A percentile compares a stretch with the other conserved stretches of the same genome.
Evolutionary conservation across 35 echinoderm and acorn worm genomes (phyloP).

Genomic region (Apostichopus californicus): DNA sequence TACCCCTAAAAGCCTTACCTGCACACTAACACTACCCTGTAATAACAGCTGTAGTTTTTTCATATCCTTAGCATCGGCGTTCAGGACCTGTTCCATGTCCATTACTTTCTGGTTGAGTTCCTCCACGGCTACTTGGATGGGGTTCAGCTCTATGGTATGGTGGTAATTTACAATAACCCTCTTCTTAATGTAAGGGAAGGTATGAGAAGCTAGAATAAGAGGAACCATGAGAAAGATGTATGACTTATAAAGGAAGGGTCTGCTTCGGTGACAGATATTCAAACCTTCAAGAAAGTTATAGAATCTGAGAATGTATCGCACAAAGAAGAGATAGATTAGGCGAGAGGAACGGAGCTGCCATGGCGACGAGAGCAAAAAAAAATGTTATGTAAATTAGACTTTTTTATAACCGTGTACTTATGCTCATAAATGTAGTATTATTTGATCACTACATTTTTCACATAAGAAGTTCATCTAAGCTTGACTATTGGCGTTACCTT

Average conservation of each 20-base stretch:
- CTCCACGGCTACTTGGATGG: constrained; percentile 93
- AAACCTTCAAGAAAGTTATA: no score
- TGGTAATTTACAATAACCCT: constrained; percentile 87
- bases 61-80: constrained; percentile 65
- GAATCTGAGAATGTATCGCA: no score
- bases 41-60: constrained; percentile 89
- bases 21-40: constrained; percentile 96
- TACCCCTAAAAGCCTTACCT: constrained; percentile 57
- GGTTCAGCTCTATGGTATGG: constrained; percentile 74
- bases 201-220: constrained; percentile 78
- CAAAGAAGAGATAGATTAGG: no score
- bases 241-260: background rate
- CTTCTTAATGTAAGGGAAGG: constrained; percentile 98
- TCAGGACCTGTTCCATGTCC: constrained; percentile 76
- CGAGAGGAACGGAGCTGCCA: no score
- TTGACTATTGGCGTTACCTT: no score
- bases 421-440: no score
- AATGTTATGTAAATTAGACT: no score
- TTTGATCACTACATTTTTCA: no score
- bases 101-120: constrained; percentile 89
- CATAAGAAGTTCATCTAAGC: no score
- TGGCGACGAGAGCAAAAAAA: no score
- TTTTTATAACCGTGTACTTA: no score
- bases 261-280: no score
- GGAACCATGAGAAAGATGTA: background rate